Evolutionary conservation across 2,888 invertebrate species (phyloP).

Genomic region (Cantharis nigra): DNA sequence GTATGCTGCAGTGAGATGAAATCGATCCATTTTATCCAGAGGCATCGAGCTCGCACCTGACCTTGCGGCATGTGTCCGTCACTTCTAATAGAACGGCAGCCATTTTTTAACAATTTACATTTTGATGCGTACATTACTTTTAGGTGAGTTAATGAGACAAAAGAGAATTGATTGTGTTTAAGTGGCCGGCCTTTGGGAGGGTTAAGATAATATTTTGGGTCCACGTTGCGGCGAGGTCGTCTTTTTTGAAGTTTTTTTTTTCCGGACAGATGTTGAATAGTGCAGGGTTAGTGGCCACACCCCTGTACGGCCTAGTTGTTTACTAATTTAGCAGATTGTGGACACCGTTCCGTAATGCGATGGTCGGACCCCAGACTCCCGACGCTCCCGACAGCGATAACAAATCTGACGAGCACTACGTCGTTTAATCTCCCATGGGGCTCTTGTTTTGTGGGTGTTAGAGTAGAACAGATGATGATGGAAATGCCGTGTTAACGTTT

Average conservation of each 20-base stretch:
- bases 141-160: slow-evolving; percentile 13
- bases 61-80: slow-evolving; percentile 38
- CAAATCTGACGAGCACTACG: slow-evolving; percentile 32
- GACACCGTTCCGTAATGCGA: slow-evolving; percentile 33
- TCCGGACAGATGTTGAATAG: background rate
- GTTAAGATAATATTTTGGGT: background rate
- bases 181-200: slow-evolving; percentile 6
- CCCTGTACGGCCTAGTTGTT: slow-evolving; percentile 38
- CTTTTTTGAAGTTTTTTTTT: background rate
- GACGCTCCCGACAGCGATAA: slow-evolving; percentile 25
- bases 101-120: slow-evolving; percentile 22
- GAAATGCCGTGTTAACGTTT: slow-evolving; percentile 46
- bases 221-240: background rate
- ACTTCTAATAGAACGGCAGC: slow-evolving; percentile 23
- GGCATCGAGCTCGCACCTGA: slow-evolving; percentile 44
- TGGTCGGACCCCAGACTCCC: slow-evolving; percentile 24
- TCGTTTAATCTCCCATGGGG: slow-evolving; percentile 27
- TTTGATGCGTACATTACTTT: slow-evolving; percentile 8
- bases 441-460: slow-evolving; percentile 26
- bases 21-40: slow-evolving; percentile 43
- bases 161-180: slow-evolving; percentile 6
- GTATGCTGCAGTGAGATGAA: slow-evolving; percentile 41
- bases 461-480: slow-evolving; percentile 42
- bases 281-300: slow-evolving; percentile 34
- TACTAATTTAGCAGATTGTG: slow-evolving; percentile 39